phyloP scores from a whole-genome alignment of 2,888 invertebrate species.

The Isotomurus palustris region DNA sequence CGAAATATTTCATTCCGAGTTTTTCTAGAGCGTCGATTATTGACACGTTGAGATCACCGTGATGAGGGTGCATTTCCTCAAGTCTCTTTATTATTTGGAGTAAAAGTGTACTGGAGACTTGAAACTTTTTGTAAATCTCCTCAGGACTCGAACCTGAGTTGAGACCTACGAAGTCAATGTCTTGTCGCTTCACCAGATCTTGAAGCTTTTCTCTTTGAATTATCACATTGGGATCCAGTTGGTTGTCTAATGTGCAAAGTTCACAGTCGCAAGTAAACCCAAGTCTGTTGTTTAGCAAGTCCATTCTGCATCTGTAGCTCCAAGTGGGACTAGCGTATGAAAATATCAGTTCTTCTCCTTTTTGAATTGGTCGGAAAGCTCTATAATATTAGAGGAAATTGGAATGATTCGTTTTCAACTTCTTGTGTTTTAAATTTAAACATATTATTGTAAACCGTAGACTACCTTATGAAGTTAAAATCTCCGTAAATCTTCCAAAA shows the following conservation, averaged over 20 bases:
- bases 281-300: constrained; percentile 20
- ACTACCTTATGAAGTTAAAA: constrained; percentile 23
- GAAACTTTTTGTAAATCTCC: constrained; percentile 12
- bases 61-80: constrained; percentile 26
- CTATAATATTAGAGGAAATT: too few species aligned
- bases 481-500: constrained; percentile 34
- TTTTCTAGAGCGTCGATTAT: constrained; percentile 23
- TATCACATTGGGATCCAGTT: constrained; percentile 4
- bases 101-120: constrained; percentile 18
- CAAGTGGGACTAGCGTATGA: constrained; percentile 29
- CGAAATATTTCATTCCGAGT: constrained; percentile 29
- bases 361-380: constrained; percentile 14
- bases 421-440: too few species aligned
- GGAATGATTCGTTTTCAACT: too few species aligned
- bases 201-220: constrained; percentile 15
- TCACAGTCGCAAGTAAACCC: constrained; percentile 25
- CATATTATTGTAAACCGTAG: too few species aligned
- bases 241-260: constrained; percentile 19
- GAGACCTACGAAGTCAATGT: constrained; percentile 17
- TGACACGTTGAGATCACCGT: constrained; percentile 19
- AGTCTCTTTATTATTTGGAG: constrained; percentile 23
- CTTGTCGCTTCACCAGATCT: constrained; percentile 18
- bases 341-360: constrained; percentile 25
- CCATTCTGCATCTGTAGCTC: constrained; percentile 15
- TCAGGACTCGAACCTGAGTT: constrained; percentile 3